Base-by-base conservation (phyloP, 1,140 invertebrate genomes). In the Dryas iulia region DNA sequence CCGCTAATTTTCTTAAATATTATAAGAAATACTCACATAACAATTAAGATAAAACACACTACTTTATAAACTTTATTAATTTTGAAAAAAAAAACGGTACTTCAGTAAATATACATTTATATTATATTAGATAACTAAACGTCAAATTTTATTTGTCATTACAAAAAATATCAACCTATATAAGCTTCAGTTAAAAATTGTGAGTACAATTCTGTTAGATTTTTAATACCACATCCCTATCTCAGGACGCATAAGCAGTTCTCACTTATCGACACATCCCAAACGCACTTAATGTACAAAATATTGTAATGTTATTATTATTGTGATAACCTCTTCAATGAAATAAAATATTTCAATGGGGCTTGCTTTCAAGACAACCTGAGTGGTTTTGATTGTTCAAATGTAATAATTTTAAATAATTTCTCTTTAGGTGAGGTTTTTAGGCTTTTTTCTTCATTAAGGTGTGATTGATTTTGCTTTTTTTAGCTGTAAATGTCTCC, bases 291-390 rank as follows among this genome's bases (percentile, higher is more conserved):
- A 86, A 86, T 84, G 83, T 81, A 85, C 79, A 84, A 83, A 86
- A 86, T 88, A 86, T 88, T 86, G 75, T 89, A 89, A 89, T 87
- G 84, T 87, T 89, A 84, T 87, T 86, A 86, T 86, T 86, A 86
- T 88, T 82, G 72, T 82, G 82, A 85, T 86, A 86, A 85, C 79
- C 63, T 78, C 73, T 78, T 77, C 72, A 84, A 52, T 59, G 54
- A 76, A 72, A 81, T 85, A 78, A 81, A 84, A 85, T 84, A 76
- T 84, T 84, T 82, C 73, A 82, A 84, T 82, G 75, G 72, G 39
- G 18, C 39, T 10, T 79, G 30, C 57, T 62, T 47, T 72, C 56
- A 28, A 79, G 76, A 82, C 81, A 77, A 80, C 81, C 77, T 76
- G 59, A 72, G 72, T 60, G 58, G 65, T 25, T 47, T 35, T 47